Evolutionary conservation across 2,113 vertebrate genomes (phyloP), one percentile per base, ranked within the genome.

Genomic region (Saimiri boliviensis): DNA sequence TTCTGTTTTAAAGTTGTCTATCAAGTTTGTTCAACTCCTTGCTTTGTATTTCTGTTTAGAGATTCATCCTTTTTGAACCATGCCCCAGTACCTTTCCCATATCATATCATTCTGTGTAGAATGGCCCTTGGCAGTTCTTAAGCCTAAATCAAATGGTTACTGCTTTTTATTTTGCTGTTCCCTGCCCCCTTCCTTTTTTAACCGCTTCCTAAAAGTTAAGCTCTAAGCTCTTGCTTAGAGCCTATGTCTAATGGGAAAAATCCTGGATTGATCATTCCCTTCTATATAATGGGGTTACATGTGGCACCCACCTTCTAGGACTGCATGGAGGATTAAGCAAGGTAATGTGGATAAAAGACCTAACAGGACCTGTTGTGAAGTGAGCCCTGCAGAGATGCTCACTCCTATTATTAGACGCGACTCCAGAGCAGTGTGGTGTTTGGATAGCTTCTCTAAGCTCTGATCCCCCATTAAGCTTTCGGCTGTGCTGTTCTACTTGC

Each of bases 401-500:
- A 1, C 25, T 54, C 32, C 87, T 94, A 16, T 79, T 47, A 37
- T 42, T 91, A 93, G 83, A n/a, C 21, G 5, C 30, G 25, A 8
- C 66, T 54, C 76, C 66, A 30, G 49, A 27, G 58, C 37, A 66
- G 63, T 25, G 52, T 45, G 21, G 27, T 60, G 45, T 93, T 91
- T 81, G 58, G 27, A 68, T 93, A 84, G 73, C 74, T 76, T 73
- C 58, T 76, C 71, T 85, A n/a, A 74, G 52, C 82, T 49, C 70
- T 89, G 86, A 63, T 89, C 77, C 74, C 74, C 45, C 71, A 83
- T 63, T 81, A 56, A 92, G 56, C 92, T 83, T 86, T 93, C 89
- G 92, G 83, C 71, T 93, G 74, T 91, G 93, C 79, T 52, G 20
- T 91, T 96, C 79, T 83, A 2, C 58, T 93, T 94, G 94, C 63